These are phyloP conservation scores for Zapus hudsonius DNA, from an alignment of 2,113 vertebrate species.

Conservation along the genomic window DNA sequence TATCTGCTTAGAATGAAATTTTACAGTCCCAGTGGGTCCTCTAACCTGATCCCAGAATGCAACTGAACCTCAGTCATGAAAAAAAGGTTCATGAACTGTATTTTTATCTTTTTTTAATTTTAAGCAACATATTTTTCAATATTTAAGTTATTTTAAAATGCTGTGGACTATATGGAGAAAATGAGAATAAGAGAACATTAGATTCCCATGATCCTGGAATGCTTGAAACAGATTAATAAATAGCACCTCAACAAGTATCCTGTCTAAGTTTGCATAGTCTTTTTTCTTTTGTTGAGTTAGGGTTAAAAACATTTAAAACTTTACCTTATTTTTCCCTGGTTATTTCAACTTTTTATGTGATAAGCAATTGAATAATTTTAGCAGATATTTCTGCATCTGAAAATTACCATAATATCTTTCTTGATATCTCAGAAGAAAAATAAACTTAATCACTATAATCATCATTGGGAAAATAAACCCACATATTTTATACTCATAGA, in stretches of 20 bases:
- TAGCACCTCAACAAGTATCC: neutral
- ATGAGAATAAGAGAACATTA: neutral
- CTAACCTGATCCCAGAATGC: neutral
- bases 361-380: slow-evolving; percentile 38
- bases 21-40: neutral
- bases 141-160: neutral
- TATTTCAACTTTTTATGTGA: slow-evolving; percentile 39
- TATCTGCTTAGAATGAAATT: neutral
- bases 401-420: slow-evolving; percentile 83
- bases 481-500: slow-evolving; percentile 68
- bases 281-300: neutral
- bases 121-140: neutral
- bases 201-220: neutral
- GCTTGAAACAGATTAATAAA: neutral
- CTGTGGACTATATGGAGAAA: neutral
- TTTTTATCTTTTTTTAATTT: neutral
- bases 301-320: neutral
- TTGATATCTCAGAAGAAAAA: slow-evolving; percentile 80
- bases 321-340: neutral
- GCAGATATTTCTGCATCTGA: slow-evolving; percentile 81
- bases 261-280: neutral
- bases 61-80: neutral
- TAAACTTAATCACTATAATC: slow-evolving; percentile 83
- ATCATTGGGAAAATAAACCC: slow-evolving; percentile 77
- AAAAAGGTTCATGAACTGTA: neutral